phyloP scores from a whole-genome alignment of 2,113 vertebrate genomes.

The Psilopogon haemacephalus region DNA sequence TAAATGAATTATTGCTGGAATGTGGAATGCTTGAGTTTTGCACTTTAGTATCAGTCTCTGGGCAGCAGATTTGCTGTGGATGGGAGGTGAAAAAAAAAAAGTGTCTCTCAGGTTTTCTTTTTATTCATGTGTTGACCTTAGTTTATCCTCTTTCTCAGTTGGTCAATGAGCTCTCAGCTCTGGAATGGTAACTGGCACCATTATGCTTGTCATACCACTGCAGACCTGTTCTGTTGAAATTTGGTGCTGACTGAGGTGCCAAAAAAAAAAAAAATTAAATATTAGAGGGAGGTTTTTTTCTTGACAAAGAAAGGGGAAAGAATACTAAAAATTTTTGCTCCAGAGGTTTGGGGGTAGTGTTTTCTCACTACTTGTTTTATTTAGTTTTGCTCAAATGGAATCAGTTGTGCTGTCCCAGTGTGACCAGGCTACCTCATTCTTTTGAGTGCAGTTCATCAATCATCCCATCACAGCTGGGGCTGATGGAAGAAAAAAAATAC shows the following conservation, averaged over 20 bases:
- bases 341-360: background rate
- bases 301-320: background rate
- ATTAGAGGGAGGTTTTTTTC: background rate
- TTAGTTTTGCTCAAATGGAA: background rate
- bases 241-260: background rate
- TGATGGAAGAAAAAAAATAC: background rate
- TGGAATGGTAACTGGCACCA: conserved; percentile 48
- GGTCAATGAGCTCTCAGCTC: conserved; percentile 2
- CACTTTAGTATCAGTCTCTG: conserved; percentile 49
- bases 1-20: conserved; percentile 53
- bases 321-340: background rate
- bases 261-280: background rate
- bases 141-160: conserved; percentile 29
- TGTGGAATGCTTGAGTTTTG: conserved; percentile 37
- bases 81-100: background rate
- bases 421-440: background rate
- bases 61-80: conserved; percentile 28
- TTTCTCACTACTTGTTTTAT: background rate
- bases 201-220: background rate
- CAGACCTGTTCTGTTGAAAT: conserved; percentile 14
- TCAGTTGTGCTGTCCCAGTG: background rate
- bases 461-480: background rate
- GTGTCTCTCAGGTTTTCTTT: background rate
- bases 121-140: conserved; percentile 39
- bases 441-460: background rate